Evolutionary conservation across 2,888 invertebrate species (phyloP), one percentile per base, ranked within the genome.

Genomic region (Pandemis heparana): DNA sequence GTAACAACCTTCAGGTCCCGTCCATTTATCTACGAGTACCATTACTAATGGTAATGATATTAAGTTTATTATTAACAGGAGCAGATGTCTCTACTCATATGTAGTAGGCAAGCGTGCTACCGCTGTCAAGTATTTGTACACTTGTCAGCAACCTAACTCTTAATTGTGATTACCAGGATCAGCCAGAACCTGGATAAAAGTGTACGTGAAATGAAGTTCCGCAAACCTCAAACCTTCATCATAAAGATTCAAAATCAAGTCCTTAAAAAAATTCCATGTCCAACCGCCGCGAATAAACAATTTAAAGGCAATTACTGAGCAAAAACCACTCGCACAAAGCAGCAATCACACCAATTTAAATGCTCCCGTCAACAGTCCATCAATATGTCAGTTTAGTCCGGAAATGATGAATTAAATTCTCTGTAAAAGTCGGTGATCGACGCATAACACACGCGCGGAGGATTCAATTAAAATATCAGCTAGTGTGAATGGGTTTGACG

Each of bases 331-430:
- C 64, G 76, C 77, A 76, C 80, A 79, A 81, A 83, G 79, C 82
- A 77, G 79, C 78, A 78, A 79, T 79, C 82, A 82, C 78, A 78
- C 79, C 84, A 86, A 84, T 86, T 84, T 79, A 78, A 84, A 81
- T 77, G 80, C 72, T 73, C 72, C 79, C 79, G 85, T 85, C 86
- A 85, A 76, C 83, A 79, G 81, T 82, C 82, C 81, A 85, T 85
- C 87, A 85, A 82, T 81, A 80, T 79, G 87, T 84, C 84, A 82
- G 84, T 85, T 83, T 84, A 83, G 83, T 82, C 81, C 78, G 78
- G 79, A 86, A 86, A 86, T 89, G 84, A 88, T 85, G 83, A 85
- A 87, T 89, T 86, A 85, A 88, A 89, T 87, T 82, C 77, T 77
- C 78, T 80, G 82, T 85, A 84, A 86, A 86, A 85, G 80, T 82